Base-by-base conservation (phyloP, 1,140 invertebrate species). In the Aethina tumida region DNA sequence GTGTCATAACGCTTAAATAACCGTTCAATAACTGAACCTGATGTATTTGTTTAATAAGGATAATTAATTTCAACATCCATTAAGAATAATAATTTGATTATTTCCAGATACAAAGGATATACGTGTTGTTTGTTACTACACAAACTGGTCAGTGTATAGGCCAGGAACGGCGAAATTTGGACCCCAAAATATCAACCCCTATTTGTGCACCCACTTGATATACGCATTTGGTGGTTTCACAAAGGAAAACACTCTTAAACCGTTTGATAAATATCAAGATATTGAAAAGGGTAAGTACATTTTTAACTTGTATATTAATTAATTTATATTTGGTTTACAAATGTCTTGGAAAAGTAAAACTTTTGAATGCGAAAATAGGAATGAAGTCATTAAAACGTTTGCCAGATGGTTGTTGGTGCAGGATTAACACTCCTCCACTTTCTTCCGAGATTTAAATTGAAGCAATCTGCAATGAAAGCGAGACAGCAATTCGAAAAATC, bases 181-280 rank as follows among this genome's bases (percentile, higher is more conserved):
- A 44, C 91, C 91, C 0, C 84, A 93, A 65, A 93, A 95, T 60
- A 94, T 96, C 53, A 94, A 94, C 70, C 90, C 90, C 13, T 92
- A 92, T 60, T 70, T 95, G 16, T 97, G 92, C 64, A 94, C 92
- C 7, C 91, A 96, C 74, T 69, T 97, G 34, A 82, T 95, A 29
- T 95, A 94, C 60, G 90, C 91, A 3, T 95, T 96, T 61, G 91
- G 87, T 32, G 89, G 88, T 15, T 82, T 95, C 54, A 89, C 83
- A 35, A 89, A 87, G 59, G 86, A 93, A 51, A 90, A 90, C 60
- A 79, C 84, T 15, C 67, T 95, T 37, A 85, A 86, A 52, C 85
- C 89, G 1, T 93, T 91, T 58, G 91, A 96, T 63, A 91, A 91
- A 55, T 94, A 92, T 62, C 90, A 94, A 63, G 90, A 95, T 59